Conservation (phyloP, 2,797 vertebrate genomes). For the Esox masquinongy region DNA sequence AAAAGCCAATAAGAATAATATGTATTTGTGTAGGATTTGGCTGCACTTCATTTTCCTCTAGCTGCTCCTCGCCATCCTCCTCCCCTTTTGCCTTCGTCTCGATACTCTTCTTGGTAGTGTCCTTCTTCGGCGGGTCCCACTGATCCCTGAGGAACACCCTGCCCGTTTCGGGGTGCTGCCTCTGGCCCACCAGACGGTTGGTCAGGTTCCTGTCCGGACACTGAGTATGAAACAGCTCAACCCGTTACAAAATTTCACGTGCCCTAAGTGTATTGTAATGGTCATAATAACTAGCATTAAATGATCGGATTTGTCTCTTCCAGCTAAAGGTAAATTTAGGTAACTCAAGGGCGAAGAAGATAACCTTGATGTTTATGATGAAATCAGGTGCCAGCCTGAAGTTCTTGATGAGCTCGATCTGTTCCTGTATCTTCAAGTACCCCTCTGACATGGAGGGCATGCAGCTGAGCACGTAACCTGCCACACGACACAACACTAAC, state of each 20-base stretch:
- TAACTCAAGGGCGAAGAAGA: neutral
- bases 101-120: conserved; percentile 55
- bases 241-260: too few relatives aligned
- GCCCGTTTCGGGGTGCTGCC: conserved; percentile 80
- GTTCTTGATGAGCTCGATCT: conserved; percentile 85
- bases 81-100: conserved; percentile 59
- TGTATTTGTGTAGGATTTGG: neutral
- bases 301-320: neutral
- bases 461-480: conserved; percentile 93
- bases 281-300: too few relatives aligned
- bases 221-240: conserved; percentile 59
- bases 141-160: conserved; percentile 74
- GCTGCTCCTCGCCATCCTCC: conserved; percentile 65
- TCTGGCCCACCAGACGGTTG: conserved; percentile 80
- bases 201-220: conserved; percentile 86
- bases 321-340: neutral
- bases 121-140: conserved; percentile 73
- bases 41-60: conserved; percentile 36
- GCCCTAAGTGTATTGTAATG: too few relatives aligned
- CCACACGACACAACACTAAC: neutral
- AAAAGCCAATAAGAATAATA: neutral
- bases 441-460: conserved; percentile 85
- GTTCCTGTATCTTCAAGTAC: conserved; percentile 76
- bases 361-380: conserved; percentile 95
- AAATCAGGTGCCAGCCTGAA: conserved; percentile 85